Evolutionary conservation across 2,888 invertebrate genomes (phyloP).

Genomic region (Yponomeuta cagnagella): DNA sequence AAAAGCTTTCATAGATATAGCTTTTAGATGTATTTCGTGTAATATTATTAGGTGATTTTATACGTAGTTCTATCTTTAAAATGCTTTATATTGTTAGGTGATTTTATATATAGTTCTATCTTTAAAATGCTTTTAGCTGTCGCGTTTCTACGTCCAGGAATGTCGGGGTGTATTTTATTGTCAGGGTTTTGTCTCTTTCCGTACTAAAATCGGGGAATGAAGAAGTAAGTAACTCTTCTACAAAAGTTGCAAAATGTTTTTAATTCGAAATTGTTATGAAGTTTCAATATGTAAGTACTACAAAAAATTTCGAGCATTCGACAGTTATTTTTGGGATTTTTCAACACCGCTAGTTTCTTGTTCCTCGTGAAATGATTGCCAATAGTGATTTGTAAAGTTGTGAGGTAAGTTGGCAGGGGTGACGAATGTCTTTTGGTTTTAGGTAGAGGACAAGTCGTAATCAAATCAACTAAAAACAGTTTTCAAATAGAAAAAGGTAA

Average conservation of each 20-base stretch:
- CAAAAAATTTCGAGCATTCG: not conserved
- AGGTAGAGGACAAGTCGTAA: constrained; percentile 54
- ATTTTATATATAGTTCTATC: no score
- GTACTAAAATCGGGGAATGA: not conserved
- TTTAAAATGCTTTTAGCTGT: not conserved
- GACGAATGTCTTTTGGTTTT: constrained; percentile 65
- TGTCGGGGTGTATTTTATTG: not conserved
- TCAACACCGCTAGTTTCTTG: not conserved
- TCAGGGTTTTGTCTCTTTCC: not conserved
- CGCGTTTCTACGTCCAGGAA: not conserved
- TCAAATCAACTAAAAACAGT: constrained; percentile 28
- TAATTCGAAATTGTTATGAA: no score
- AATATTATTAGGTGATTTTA: not conserved
- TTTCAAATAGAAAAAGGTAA: constrained; percentile 20
- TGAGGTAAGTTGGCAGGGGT: constrained; percentile 57
- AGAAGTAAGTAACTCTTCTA: no score
- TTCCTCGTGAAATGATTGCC: not conserved
- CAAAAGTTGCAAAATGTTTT: no score
- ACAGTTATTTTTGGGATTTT: not conserved
- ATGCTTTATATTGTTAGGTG: not conserved
- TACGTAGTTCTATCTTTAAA: not conserved
- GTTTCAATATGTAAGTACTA: not conserved
- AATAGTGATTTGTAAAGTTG: not conserved
- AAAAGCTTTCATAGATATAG: not conserved
- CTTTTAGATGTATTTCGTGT: constrained; percentile 1